These are phyloP conservation scores for Pelodiscus sinensis DNA, from an alignment of 2,113 vertebrate genomes.

Conservation along the genomic window DNA sequence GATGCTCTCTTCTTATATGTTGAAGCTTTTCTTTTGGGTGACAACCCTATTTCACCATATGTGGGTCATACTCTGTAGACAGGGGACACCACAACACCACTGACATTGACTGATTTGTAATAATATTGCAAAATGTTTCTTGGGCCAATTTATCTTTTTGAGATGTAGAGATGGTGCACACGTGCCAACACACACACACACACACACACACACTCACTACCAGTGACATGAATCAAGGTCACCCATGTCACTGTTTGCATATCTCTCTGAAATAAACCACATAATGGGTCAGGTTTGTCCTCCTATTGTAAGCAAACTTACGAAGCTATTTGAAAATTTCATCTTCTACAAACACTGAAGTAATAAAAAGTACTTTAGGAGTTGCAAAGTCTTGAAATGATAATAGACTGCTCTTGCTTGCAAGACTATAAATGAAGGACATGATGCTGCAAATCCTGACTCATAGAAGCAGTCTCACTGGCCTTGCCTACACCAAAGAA, in stretches of 20 bases:
- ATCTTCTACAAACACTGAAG: not conserved
- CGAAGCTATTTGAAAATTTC: not conserved
- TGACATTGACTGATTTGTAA: not conserved
- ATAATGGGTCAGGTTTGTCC: not conserved
- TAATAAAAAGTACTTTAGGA: not conserved
- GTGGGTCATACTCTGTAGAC: not conserved
- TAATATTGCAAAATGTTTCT: not conserved
- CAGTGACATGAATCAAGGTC: not conserved
- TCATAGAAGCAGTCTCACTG: not conserved
- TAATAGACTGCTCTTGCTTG: not conserved
- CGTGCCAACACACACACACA: not conserved
- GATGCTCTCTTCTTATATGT: not conserved
- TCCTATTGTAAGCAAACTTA: not conserved
- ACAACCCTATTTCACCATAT: not conserved
- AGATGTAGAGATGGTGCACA: not conserved
- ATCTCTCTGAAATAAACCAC: not conserved
- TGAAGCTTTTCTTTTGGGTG: not conserved
- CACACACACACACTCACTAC: not conserved
- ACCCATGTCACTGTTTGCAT: not conserved
- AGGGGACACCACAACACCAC: not conserved
- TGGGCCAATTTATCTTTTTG: not conserved
- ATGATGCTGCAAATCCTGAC: not conserved
- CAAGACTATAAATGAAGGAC: not conserved
- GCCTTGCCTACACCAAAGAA: not conserved
- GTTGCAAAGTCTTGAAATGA: not conserved